Base-by-base conservation (phyloP, 2,797 vertebrate genomes). In the Sebastes miniatus region DNA sequence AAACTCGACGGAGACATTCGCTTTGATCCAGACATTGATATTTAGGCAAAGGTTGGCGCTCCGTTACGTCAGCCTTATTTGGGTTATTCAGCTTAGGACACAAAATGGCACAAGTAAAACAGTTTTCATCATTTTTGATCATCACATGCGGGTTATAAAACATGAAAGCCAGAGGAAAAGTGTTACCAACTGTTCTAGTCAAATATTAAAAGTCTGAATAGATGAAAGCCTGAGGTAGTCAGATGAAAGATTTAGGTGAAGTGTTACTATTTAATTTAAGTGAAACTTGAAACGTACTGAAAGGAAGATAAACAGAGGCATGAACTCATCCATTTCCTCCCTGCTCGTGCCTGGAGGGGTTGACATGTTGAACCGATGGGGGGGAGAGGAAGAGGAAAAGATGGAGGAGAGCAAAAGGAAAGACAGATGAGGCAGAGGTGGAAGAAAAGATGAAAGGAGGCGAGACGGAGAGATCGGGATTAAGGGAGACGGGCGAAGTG, bases 171-270 rank as follows among this genome's bases (percentile, higher is more conserved):
- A 1, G 2, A 25, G 36, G 87, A 84, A 79, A 81, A 76, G 71
- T 69, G 74, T 57, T 86, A 52, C 75, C 81, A 74, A 84, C 80
- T 77, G 83, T 76, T 91, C 67, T 58, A 83, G 88, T 86, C 83
- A 62, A 76, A 90, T 91, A 88, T 89, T 63, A 88, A 81, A 86
- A 47, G 80, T 73, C 58, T 72, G 80, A 69, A 73, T 67, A 66
- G 80, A 89, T 78, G 83, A 91, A 88, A 93, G 89, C 88, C 47
- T 20, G 2, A 84, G 79, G 90, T 88, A 8, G 68, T 74, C 75
- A 63, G 65, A 91, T 88, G 87, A 88, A 89, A 90, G 73, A 88
- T 90, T 91, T 74, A 89, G 87, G 81, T 82, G 71, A 89, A 84
- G 82, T 77, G 83, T 84, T 89, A 62, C 84, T 88, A 57, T 87